A percentile compares a stretch with the other conserved stretches of the same genome.
Evolutionary conservation across 2,888 invertebrate species (phyloP).

Genomic region (Cerastoderma edule): DNA sequence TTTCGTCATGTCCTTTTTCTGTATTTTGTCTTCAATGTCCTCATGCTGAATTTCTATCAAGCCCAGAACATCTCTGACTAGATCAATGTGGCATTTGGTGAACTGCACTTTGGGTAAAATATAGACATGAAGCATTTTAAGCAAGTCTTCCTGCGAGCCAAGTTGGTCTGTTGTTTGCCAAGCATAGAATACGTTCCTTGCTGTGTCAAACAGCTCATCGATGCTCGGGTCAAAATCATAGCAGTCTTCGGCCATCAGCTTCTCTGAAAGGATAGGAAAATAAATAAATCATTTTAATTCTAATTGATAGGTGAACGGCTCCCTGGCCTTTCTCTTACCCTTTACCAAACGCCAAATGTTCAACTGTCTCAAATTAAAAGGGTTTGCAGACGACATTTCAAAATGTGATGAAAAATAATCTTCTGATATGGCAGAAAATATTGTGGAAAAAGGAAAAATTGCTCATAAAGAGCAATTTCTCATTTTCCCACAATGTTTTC

Average conservation of each 20-base stretch:
- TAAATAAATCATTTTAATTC: background rate
- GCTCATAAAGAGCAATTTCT: no score
- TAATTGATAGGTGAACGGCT: no score
- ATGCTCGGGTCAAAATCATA: slow-evolving; percentile 74
- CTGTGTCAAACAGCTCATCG: slow-evolving; percentile 75
- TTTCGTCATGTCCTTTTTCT: slow-evolving; percentile 63
- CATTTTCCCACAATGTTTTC: no score
- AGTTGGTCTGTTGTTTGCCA: slow-evolving; percentile 31
- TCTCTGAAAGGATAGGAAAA: slow-evolving; percentile 54
- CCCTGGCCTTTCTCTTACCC: no score
- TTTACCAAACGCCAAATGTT: slow-evolving; percentile 4
- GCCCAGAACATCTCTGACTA: slow-evolving; percentile 54
- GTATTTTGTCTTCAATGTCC: slow-evolving; percentile 63
- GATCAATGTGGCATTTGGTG: slow-evolving; percentile 59
- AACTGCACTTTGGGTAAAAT: slow-evolving; percentile 76
- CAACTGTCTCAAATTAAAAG: background rate
- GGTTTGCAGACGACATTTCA: background rate
- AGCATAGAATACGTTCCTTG: slow-evolving; percentile 43
- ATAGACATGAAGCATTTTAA: slow-evolving; percentile 76
- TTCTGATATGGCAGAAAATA: background rate
- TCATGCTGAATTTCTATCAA: slow-evolving; percentile 57
- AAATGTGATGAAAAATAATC: background rate
- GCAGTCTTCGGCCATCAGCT: slow-evolving; percentile 64
- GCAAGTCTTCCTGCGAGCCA: slow-evolving; percentile 36
- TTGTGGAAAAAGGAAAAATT: no score